Percentiles rank a stretch among this genome's conserved stretches.
phyloP scores from a whole-genome alignment of 92 coral and sea anemone species.

The Montipora capitata region DNA sequence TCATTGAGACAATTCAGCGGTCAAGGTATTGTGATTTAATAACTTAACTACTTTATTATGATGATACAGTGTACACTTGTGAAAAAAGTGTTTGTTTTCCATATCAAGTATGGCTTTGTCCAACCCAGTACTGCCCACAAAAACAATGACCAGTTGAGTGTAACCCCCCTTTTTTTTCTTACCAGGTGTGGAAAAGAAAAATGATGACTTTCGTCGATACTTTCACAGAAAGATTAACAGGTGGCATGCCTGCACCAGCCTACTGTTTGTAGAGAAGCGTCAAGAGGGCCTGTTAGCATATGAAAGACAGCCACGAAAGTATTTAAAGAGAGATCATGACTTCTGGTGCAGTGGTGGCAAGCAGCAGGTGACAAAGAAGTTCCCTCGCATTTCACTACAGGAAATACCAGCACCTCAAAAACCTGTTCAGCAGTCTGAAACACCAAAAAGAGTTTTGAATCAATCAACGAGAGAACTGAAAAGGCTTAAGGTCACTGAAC shows the following conservation, averaged over 20 bases:
- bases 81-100: too few species aligned
- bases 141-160: too few species aligned
- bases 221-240: constrained; percentile 22
- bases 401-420: neutral
- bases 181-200: constrained; percentile 35
- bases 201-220: constrained; percentile 28
- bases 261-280: constrained; percentile 28
- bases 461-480: neutral
- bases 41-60: constrained; percentile 62
- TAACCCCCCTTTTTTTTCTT: neutral
- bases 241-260: constrained; percentile 32
- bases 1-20: constrained; percentile 38
- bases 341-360: constrained; percentile 34
- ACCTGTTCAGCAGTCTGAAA: neutral
- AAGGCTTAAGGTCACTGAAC: neutral
- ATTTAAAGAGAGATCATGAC: constrained; percentile 2
- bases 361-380: constrained; percentile 22
- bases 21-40: constrained; percentile 20
- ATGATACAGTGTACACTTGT: too few species aligned
- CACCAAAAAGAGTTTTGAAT: neutral
- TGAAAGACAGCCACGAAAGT: constrained; percentile 6
- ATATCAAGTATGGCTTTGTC: too few species aligned
- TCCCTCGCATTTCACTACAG: neutral
- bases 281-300: neutral
- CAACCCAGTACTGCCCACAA: too few species aligned